phyloP scores from a whole-genome alignment of 1,140 invertebrate genomes.

The Drosophila prosaltans region DNA sequence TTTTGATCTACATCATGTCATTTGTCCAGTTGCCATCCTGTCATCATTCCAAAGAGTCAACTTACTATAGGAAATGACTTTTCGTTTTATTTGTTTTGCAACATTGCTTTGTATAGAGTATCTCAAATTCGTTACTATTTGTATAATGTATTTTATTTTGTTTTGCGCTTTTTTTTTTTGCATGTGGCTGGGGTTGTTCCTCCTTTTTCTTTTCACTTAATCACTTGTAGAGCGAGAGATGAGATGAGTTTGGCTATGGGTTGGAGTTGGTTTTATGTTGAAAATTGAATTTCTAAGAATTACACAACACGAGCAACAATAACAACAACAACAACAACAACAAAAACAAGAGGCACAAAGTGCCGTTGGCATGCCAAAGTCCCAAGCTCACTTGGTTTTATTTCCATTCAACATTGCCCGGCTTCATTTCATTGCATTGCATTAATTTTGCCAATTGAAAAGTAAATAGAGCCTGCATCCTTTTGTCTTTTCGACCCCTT shows the following conservation, averaged over 20 bases:
- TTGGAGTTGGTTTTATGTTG: constrained; percentile 68
- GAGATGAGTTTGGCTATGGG: constrained; percentile 33
- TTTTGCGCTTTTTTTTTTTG: constrained; percentile 33
- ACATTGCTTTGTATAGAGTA: background rate
- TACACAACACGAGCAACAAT: constrained; percentile 52
- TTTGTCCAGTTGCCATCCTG: too few relatives aligned
- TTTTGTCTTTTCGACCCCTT: constrained; percentile 24
- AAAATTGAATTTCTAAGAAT: constrained; percentile 81
- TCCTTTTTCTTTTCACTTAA: constrained; percentile 69
- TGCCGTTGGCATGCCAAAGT: constrained; percentile 61
- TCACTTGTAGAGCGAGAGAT: constrained; percentile 64
- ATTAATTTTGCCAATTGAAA: constrained; percentile 82
- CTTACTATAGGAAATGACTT: too few relatives aligned
- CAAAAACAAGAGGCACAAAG: constrained; percentile 24
- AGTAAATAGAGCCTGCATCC: constrained; percentile 80
- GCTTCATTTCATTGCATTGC: constrained; percentile 80
- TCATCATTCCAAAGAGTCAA: too few relatives aligned
- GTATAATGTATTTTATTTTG: constrained; percentile 49
- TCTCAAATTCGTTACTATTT: constrained; percentile 4
- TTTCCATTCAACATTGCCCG: constrained; percentile 30
- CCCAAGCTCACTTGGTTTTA: constrained; percentile 7
- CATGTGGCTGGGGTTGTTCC: constrained; percentile 26
- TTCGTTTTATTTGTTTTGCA: too few relatives aligned
- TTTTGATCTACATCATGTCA: too few relatives aligned
- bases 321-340: constrained; percentile 32